A percentile compares a stretch with the other conserved stretches of the same genome.
phyloP scores from a whole-genome alignment of 1,140 invertebrate species.

The Temnothorax nylanderi region DNA sequence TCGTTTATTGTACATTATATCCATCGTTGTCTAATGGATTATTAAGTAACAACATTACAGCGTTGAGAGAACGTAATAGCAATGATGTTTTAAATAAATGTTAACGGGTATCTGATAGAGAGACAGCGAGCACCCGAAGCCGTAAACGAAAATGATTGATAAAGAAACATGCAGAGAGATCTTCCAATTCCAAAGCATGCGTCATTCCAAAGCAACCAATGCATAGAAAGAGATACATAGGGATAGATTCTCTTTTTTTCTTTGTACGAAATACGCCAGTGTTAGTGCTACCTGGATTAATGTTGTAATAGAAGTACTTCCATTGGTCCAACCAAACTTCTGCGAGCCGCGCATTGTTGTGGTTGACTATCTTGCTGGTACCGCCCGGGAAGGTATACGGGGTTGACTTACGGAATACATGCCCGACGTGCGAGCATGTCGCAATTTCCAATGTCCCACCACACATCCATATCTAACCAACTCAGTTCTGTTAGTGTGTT shows the following conservation, averaged over 20 bases:
- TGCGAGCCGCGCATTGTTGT: slow-evolving; percentile 98
- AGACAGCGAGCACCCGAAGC: slow-evolving; percentile 31
- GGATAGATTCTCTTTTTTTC: slow-evolving; percentile 44
- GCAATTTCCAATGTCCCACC: slow-evolving; percentile 96
- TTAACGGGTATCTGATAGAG: slow-evolving; percentile 83
- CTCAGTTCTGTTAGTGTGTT: slow-evolving; percentile 85
- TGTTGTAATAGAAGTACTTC: slow-evolving; percentile 99
- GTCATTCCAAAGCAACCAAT: slow-evolving; percentile 35
- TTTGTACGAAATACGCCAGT: slow-evolving; percentile 65
- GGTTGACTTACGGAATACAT: slow-evolving; percentile 99
- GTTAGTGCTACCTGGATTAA: slow-evolving; percentile 94
- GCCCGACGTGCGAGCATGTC: slow-evolving; percentile 96
- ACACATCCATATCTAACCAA: slow-evolving; percentile 98
- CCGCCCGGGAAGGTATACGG: slow-evolving; percentile 99
- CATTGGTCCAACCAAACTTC: slow-evolving; percentile 99
- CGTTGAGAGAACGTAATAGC: slow-evolving; percentile 34
- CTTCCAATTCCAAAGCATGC: slow-evolving; percentile 62
- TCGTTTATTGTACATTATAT: slow-evolving; percentile 7
- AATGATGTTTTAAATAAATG: slow-evolving; percentile 44
- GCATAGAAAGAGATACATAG: slow-evolving; percentile 9
- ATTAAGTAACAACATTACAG: neutral
- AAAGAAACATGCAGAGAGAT: slow-evolving; percentile 55
- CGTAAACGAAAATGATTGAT: slow-evolving; percentile 25
- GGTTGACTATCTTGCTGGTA: slow-evolving; percentile 98
- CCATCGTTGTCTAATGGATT: neutral